phyloP scores from a whole-genome alignment of 2,113 vertebrate species.

The Patagioenas fasciata region DNA sequence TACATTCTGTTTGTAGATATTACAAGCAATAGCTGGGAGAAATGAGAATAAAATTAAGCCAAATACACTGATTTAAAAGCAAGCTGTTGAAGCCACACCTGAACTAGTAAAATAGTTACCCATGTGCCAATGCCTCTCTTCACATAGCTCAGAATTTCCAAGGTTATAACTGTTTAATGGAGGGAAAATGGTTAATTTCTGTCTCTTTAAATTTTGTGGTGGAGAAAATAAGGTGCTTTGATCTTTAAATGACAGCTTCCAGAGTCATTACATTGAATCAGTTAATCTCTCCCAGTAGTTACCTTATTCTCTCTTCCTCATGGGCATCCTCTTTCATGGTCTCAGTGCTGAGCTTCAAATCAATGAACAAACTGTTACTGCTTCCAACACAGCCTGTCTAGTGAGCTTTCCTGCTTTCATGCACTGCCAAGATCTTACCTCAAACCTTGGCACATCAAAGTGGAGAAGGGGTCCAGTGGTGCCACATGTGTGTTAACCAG shows the following conservation, averaged over 20 bases:
- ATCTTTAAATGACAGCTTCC: conserved; percentile 68
- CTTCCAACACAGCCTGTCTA: conserved; percentile 42
- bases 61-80: conserved; percentile 11
- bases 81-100: neutral
- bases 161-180: conserved; percentile 57
- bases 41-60: conserved; percentile 33
- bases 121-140: neutral
- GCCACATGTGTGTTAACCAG: neutral
- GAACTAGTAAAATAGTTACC: neutral
- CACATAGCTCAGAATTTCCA: conserved; percentile 10
- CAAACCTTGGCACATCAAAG: conserved; percentile 44
- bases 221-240: conserved; percentile 66
- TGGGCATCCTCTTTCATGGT: conserved; percentile 62
- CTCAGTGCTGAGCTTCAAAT: conserved; percentile 65
- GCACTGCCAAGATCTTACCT: conserved; percentile 62
- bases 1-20: conserved; percentile 5
- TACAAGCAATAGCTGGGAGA: neutral
- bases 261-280: conserved; percentile 68
- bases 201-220: conserved; percentile 64
- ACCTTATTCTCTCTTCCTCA: conserved; percentile 68
- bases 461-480: neutral
- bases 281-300: conserved; percentile 68
- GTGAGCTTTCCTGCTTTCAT: conserved; percentile 62
- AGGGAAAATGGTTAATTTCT: conserved; percentile 57
- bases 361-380: conserved; percentile 66